phyloP scores from a whole-genome alignment of 2,797 vertebrate genomes.

The Sarcoramphus papa region DNA sequence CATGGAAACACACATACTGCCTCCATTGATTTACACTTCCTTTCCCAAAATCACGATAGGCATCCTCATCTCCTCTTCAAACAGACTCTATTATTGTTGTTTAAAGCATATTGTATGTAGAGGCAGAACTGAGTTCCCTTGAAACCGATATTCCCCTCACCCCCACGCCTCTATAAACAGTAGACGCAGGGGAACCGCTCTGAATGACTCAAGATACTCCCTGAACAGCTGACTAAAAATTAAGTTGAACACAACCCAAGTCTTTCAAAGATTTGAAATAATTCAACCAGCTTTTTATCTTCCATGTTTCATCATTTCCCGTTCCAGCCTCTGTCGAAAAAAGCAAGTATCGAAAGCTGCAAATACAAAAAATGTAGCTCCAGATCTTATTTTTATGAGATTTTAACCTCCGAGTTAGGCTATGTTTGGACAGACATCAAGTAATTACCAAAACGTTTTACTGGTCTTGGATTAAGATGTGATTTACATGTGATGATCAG shows the following conservation, averaged over 20 bases:
- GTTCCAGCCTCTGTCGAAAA: background rate
- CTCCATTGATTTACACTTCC: background rate
- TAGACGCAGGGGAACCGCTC: background rate
- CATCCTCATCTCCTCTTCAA: background rate
- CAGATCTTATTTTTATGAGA: background rate
- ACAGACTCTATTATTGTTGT: background rate
- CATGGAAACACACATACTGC: background rate
- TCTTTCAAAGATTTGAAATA: background rate
- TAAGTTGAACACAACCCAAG: background rate
- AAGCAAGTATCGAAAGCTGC: background rate
- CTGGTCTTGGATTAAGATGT: background rate
- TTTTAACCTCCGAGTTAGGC: background rate
- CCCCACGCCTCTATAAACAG: background rate
- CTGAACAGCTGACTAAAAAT: background rate
- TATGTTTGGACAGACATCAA: background rate
- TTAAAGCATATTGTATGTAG: background rate
- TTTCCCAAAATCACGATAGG: background rate
- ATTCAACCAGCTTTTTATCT: background rate
- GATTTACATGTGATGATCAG: background rate
- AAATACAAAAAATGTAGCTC: background rate
- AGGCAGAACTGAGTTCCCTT: background rate
- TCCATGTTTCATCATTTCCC: background rate
- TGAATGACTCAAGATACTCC: background rate
- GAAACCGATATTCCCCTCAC: background rate
- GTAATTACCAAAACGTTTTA: background rate